Evolutionary conservation across 1,140 invertebrate genomes (phyloP).

Genomic region (Trachymyrmex cornetzi): DNA sequence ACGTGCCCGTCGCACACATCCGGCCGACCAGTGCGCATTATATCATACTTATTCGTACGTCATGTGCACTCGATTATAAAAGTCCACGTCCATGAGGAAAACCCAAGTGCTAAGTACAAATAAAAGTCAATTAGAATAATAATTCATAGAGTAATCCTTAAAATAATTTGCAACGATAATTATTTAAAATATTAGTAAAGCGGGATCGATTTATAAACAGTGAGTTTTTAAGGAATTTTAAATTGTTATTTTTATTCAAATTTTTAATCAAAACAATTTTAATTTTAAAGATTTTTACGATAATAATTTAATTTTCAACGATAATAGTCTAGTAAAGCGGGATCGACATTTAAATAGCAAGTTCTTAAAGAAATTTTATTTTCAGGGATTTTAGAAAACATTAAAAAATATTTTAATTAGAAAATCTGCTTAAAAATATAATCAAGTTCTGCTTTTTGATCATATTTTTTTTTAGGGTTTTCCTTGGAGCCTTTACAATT

Average conservation of each 20-base stretch:
- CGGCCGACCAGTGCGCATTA: constrained; percentile 59
- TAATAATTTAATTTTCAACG: neutral
- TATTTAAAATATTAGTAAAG: neutral
- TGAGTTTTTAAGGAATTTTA: neutral
- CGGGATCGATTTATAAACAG: neutral
- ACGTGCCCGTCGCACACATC: constrained; percentile 53
- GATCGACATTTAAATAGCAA: neutral
- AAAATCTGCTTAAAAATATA: constrained; percentile 1
- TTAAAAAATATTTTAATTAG: neutral
- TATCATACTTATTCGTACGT: constrained; percentile 69
- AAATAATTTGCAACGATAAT: neutral
- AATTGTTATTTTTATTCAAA: no score
- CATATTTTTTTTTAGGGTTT: neutral
- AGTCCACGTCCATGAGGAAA: neutral
- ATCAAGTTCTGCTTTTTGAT: neutral
- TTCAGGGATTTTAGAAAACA: neutral
- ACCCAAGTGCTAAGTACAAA: neutral
- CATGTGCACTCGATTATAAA: constrained; percentile 27
- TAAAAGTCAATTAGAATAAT: neutral
- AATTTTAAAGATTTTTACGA: no score
- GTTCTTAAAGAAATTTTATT: neutral
- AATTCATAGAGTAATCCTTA: neutral
- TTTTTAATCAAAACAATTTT: no score
- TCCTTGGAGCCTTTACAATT: constrained; percentile 1
- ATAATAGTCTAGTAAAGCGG: neutral